phyloP scores from a whole-genome alignment of 64 coral and sea anemone species.

The Catalaphyllia jardinei region DNA sequence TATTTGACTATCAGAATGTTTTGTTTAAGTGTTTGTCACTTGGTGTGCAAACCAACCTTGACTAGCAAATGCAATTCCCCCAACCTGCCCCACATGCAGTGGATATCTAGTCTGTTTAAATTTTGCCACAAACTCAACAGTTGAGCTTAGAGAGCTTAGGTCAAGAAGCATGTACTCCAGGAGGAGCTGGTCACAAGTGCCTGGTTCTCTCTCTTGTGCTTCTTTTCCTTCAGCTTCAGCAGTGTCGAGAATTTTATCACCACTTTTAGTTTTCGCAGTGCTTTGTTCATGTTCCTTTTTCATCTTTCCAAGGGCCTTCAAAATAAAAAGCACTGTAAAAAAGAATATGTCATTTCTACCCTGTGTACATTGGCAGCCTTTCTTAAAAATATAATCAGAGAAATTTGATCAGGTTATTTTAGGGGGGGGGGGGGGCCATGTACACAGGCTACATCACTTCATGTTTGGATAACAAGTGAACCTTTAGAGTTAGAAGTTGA shows the following conservation, averaged over 20 bases:
- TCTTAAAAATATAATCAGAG: no score
- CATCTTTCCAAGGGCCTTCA: conserved; percentile 11
- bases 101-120: conserved; percentile 21
- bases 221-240: background rate
- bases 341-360: no score
- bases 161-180: conserved; percentile 22
- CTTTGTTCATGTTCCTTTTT: conserved; percentile 11
- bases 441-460: no score
- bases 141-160: conserved; percentile 12
- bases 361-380: no score
- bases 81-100: conserved; percentile 1
- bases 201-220: background rate
- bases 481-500: no score
- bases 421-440: no score
- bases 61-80: background rate
- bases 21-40: no score
- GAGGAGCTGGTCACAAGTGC: background rate
- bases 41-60: background rate
- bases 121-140: background rate
- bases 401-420: no score
- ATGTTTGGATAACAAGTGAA: no score
- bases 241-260: background rate
- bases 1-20: no score
- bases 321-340: background rate
- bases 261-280: background rate